Conservation (phyloP, 2,888 invertebrate genomes). For the Chironomus riparius region DNA sequence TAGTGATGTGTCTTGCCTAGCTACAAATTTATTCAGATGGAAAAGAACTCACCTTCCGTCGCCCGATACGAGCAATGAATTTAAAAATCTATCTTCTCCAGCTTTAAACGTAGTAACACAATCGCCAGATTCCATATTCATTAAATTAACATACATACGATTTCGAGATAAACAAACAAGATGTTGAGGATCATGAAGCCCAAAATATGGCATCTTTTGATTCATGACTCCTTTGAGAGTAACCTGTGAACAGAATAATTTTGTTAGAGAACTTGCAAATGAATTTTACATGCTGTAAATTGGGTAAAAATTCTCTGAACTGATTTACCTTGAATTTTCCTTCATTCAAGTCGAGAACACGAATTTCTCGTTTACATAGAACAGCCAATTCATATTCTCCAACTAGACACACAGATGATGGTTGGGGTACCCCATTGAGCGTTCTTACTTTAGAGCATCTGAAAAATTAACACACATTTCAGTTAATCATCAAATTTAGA, state of each 20-base stretch:
- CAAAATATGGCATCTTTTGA: conserved; percentile 86
- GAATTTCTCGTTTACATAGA: conserved; percentile 69
- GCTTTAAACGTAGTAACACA: conserved; percentile 70
- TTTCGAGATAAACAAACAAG: conserved; percentile 72
- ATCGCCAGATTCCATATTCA: conserved; percentile 68
- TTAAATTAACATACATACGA: conserved; percentile 81
- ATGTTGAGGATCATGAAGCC: conserved; percentile 69
- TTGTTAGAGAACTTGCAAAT: not conserved
- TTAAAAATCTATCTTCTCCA: conserved; percentile 82
- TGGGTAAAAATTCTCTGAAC: too few species aligned
- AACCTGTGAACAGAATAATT: conserved; percentile 41
- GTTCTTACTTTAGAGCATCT: conserved; percentile 59
- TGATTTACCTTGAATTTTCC: conserved; percentile 45
- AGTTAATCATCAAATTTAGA: not conserved
- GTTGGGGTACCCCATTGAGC: conserved; percentile 64
- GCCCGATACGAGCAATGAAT: conserved; percentile 76
- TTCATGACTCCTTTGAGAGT: conserved; percentile 82
- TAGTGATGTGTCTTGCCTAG: not conserved
- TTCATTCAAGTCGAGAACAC: conserved; percentile 69
- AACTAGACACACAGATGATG: conserved; percentile 67
- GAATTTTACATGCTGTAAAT: not conserved
- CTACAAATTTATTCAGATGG: too few species aligned
- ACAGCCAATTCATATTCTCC: conserved; percentile 69
- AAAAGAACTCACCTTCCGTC: conserved; percentile 59
- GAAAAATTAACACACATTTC: conserved; percentile 29